Evolutionary conservation across 2,113 vertebrate genomes (phyloP).

Genomic region (Irena cyanogastra): DNA sequence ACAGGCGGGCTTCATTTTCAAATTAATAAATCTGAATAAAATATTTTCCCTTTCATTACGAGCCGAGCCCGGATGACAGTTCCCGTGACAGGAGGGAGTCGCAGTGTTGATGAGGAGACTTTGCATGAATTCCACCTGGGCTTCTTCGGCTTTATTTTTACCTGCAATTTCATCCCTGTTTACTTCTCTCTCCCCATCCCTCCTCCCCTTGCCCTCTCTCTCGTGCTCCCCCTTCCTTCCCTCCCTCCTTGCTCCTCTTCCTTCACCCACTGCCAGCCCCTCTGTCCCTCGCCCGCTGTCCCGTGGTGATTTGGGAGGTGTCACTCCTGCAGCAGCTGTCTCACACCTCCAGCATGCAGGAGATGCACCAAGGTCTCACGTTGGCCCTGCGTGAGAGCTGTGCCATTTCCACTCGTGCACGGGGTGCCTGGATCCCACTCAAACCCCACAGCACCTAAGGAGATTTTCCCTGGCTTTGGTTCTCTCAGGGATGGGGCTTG

Average conservation of each 20-base stretch:
- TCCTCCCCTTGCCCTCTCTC: conserved; percentile 55
- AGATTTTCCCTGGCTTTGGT: background rate
- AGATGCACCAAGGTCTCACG: background rate
- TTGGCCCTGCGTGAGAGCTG: accelerated
- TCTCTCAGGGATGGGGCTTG: background rate
- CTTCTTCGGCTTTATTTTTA: conserved; percentile 83
- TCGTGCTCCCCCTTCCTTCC: background rate
- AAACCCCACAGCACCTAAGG: background rate
- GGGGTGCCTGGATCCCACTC: accelerated
- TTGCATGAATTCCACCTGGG: conserved; percentile 97
- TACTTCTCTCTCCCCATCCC: conserved; percentile 45
- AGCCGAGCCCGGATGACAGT: conserved; percentile 93
- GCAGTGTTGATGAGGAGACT: conserved; percentile 91
- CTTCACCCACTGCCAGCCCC: background rate
- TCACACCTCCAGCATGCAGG: accelerated
- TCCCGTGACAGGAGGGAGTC: conserved; percentile 88
- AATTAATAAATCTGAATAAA: conserved; percentile 99
- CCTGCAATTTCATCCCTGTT: conserved; percentile 76
- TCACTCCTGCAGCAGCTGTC: background rate
- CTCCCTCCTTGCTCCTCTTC: background rate
- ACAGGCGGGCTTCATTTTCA: conserved; percentile 99
- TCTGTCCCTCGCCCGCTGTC: background rate
- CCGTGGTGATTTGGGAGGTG: background rate
- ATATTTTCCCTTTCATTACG: conserved; percentile 99
- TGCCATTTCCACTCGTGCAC: accelerated